phyloP scores from a whole-genome alignment of 2,888 invertebrate species.

The Boloria selene region DNA sequence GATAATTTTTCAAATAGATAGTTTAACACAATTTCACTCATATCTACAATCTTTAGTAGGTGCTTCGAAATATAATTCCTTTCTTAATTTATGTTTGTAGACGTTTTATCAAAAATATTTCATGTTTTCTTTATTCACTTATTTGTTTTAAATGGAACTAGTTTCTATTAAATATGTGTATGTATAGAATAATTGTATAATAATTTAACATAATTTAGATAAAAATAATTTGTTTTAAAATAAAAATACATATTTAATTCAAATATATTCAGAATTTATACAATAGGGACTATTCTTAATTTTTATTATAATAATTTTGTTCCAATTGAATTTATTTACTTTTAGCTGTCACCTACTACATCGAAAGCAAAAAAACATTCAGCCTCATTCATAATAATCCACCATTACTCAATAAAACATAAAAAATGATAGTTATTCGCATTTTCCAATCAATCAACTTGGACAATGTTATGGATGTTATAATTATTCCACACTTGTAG shows the following conservation, averaged over 20 bases:
- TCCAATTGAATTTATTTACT: no score
- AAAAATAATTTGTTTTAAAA: no score
- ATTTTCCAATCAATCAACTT: conserved; percentile 11
- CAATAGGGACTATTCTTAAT: no score
- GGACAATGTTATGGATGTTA: conserved; percentile 15
- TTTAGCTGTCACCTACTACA: no score
- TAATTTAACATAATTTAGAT: no score
- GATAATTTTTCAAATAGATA: conserved; percentile 34
- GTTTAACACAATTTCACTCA: conserved; percentile 24
- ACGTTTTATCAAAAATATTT: neutral
- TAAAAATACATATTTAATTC: no score
- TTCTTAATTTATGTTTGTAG: neutral
- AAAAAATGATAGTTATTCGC: neutral
- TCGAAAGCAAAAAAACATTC: no score
- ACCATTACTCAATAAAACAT: neutral
- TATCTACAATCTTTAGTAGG: conserved; percentile 23
- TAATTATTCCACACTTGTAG: conserved; percentile 35
- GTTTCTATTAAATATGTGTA: no score
- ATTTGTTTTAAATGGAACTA: no score
- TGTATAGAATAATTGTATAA: no score
- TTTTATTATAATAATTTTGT: no score
- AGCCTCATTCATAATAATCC: neutral
- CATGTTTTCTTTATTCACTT: neutral
- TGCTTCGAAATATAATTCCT: conserved; percentile 12
- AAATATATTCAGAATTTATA: no score